phyloP scores from a whole-genome alignment of 2,888 invertebrate genomes.

The Melinaea menophilus region DNA sequence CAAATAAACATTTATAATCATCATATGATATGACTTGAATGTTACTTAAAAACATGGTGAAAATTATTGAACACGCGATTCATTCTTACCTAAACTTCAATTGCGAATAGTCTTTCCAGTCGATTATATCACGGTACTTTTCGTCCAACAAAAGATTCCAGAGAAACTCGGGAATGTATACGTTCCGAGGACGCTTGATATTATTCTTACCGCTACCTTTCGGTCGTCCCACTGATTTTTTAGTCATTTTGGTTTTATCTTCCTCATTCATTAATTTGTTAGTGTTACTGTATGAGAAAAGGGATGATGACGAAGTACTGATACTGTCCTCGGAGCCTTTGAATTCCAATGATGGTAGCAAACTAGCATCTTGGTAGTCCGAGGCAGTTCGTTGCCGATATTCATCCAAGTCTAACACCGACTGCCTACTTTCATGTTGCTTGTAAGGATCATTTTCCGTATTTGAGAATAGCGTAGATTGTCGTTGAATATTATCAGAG shows the following conservation, averaged over 20 bases:
- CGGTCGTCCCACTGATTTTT: conserved; percentile 77
- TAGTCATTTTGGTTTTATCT: conserved; percentile 62
- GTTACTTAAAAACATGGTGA: no score
- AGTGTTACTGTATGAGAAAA: conserved; percentile 63
- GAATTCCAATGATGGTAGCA: conserved; percentile 51
- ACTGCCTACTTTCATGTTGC: conserved; percentile 52
- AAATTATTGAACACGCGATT: no score
- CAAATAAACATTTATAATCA: no score
- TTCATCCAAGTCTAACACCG: conserved; percentile 64
- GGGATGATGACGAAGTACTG: conserved; percentile 61
- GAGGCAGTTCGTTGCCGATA: conserved; percentile 48
- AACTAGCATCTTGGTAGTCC: conserved; percentile 57
- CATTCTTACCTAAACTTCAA: conserved; percentile 84
- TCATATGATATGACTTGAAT: no score
- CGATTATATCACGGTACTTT: conserved; percentile 87
- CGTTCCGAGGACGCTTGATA: conserved; percentile 68
- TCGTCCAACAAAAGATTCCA: conserved; percentile 87
- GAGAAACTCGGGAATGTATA: conserved; percentile 89
- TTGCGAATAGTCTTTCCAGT: conserved; percentile 91
- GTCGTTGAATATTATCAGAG: conserved; percentile 55
- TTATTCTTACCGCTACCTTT: conserved; percentile 69
- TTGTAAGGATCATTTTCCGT: conserved; percentile 56
- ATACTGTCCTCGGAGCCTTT: conserved; percentile 65
- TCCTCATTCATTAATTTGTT: conserved; percentile 71
- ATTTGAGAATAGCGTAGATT: conserved; percentile 56